Conservation (phyloP, 2,113 vertebrate genomes). For the Aramus guarauna region DNA sequence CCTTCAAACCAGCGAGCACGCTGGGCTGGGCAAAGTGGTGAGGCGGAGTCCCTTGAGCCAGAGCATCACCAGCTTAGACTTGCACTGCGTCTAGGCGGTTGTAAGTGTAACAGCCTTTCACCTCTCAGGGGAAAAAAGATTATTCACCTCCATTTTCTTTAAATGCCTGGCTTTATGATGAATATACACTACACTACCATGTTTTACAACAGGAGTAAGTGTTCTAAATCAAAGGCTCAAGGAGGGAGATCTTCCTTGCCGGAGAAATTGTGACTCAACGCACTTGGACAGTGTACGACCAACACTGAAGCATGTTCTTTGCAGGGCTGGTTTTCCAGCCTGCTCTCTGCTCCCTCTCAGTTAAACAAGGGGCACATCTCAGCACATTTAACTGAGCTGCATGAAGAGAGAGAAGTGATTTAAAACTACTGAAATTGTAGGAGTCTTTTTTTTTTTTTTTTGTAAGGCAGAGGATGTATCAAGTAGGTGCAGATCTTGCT, state of each 20-base stretch:
- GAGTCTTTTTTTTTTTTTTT: background rate
- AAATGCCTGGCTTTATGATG: background rate
- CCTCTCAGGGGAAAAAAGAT: background rate
- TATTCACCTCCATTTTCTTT: background rate
- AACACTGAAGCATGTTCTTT: background rate
- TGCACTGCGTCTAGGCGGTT: background rate
- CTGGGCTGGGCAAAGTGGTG: background rate
- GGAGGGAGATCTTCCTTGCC: background rate
- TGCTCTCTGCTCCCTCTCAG: background rate
- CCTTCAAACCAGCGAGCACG: background rate
- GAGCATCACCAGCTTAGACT: background rate
- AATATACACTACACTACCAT: background rate
- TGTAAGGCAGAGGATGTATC: background rate
- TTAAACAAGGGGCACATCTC: background rate
- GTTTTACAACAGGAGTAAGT: background rate
- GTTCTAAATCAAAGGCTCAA: background rate
- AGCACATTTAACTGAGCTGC: background rate
- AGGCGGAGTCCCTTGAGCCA: background rate
- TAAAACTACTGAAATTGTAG: background rate
- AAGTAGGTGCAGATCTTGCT: background rate
- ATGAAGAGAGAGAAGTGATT: background rate
- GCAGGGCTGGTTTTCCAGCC: background rate
- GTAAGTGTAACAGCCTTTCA: background rate
- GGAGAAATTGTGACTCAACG: background rate
- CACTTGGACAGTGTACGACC: background rate